Evolutionary conservation across 2,797 vertebrate genomes (phyloP).

Genomic region (Oryzias sinensis): DNA sequence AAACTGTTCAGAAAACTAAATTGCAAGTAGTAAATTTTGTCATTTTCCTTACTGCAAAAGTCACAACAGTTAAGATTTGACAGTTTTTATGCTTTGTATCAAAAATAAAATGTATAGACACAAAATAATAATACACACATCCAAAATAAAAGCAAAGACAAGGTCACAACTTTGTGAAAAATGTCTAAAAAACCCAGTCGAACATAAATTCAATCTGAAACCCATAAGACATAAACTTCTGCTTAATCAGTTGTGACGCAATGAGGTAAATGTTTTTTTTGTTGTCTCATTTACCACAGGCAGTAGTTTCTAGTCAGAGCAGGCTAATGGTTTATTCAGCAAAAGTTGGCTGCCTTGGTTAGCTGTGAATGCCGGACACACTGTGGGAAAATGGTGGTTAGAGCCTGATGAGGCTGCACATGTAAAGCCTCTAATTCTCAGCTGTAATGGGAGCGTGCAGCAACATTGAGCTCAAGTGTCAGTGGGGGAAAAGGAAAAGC

Average conservation of each 20-base stretch:
- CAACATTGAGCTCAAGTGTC: slow-evolving; percentile 39
- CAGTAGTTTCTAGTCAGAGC: slow-evolving; percentile 20
- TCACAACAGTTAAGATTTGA: too few relatives aligned
- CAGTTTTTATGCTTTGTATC: too few relatives aligned
- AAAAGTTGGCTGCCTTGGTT: slow-evolving; percentile 41
- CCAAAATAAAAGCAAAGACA: too few relatives aligned
- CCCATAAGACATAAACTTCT: slow-evolving; percentile 20
- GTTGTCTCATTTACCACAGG: slow-evolving; percentile 20
- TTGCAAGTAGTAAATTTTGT: too few relatives aligned
- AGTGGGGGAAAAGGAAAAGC: slow-evolving; percentile 31
- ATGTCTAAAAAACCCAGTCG: too few relatives aligned
- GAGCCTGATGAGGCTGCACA: slow-evolving; percentile 36
- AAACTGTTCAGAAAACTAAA: too few relatives aligned
- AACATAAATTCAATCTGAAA: neutral
- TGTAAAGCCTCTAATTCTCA: slow-evolving; percentile 28
- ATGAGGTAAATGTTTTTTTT: slow-evolving; percentile 24
- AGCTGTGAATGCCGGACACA: slow-evolving; percentile 23
- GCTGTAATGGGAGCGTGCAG: slow-evolving; percentile 41
- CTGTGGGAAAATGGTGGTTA: slow-evolving; percentile 30
- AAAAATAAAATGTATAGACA: too few relatives aligned
- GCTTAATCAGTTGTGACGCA: slow-evolving; percentile 37
- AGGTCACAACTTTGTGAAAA: too few relatives aligned
- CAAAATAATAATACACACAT: too few relatives aligned
- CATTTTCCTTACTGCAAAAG: too few relatives aligned
- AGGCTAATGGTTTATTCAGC: slow-evolving; percentile 55